These are phyloP conservation scores for Chamaea fasciata DNA, from an alignment of 2,113 vertebrate genomes.

Conservation along the genomic window DNA sequence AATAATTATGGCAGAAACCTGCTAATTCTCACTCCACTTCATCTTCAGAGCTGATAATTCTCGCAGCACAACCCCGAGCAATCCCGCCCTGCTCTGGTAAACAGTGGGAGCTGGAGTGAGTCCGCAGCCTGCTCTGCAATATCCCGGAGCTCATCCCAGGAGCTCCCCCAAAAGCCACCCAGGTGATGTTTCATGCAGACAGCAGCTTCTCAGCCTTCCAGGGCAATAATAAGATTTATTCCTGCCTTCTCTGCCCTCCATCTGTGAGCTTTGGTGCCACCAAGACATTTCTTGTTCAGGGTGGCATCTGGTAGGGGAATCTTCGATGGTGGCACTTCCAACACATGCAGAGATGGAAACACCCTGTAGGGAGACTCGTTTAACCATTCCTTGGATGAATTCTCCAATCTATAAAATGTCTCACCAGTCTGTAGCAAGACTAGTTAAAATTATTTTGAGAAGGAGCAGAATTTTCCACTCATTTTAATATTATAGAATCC, in stretches of 20 bases:
- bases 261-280: accelerated
- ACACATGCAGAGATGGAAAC: neutral
- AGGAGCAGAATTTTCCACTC: neutral
- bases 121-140: neutral
- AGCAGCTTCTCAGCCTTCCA: neutral
- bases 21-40: slow-evolving; percentile 23
- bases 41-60: neutral
- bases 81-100: neutral
- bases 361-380: neutral
- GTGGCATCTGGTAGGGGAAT: neutral
- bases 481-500: neutral
- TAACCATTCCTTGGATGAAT: neutral
- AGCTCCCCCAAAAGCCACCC: neutral
- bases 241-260: accelerated
- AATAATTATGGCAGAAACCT: neutral
- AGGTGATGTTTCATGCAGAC: neutral
- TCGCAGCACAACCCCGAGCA: neutral
- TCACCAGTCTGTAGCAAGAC: neutral
- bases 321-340: neutral
- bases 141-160: accelerated
- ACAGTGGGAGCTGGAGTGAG: neutral
- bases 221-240: neutral
- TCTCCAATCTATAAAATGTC: accelerated
- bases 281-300: accelerated
- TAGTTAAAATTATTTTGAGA: neutral